phyloP scores from a whole-genome alignment of 2,888 invertebrate genomes.

The Oligia strigilis region DNA sequence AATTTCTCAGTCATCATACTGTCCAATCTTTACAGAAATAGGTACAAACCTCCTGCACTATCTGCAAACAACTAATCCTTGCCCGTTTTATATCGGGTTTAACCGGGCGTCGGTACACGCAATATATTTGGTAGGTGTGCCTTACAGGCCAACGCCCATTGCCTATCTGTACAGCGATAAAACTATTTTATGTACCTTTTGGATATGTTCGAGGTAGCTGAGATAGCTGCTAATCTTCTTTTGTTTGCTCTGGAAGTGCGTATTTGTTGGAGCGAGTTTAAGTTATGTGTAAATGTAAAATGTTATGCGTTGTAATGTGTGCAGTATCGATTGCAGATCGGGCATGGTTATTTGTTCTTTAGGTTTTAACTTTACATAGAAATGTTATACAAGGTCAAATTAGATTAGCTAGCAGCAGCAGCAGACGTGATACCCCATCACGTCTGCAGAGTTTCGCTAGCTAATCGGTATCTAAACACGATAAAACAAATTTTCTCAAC shows the following conservation, averaged over 20 bases:
- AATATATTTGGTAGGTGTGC: slow-evolving; percentile 80
- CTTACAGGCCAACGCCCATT: slow-evolving; percentile 75
- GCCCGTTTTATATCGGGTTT: slow-evolving; percentile 76
- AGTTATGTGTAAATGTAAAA: slow-evolving; percentile 24
- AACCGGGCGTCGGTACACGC: slow-evolving; percentile 76
- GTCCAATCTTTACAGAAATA: background rate
- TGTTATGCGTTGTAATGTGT: slow-evolving; percentile 20
- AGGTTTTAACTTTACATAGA: too few relatives aligned
- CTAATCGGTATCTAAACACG: too few relatives aligned
- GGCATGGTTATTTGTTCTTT: background rate
- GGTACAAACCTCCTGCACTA: background rate
- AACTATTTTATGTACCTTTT: slow-evolving; percentile 74
- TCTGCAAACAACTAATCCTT: slow-evolving; percentile 62
- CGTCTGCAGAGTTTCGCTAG: too few relatives aligned
- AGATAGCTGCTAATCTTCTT: slow-evolving; percentile 61
- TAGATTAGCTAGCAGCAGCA: too few relatives aligned
- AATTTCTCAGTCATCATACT: too few relatives aligned
- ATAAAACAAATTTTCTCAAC: too few relatives aligned
- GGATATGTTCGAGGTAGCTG: slow-evolving; percentile 48
- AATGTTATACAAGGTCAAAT: too few relatives aligned
- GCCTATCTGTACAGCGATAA: slow-evolving; percentile 72
- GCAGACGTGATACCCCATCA: too few relatives aligned
- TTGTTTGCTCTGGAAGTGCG: slow-evolving; percentile 47
- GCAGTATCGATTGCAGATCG: background rate
- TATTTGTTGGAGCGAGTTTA: slow-evolving; percentile 31